Conservation (phyloP, 2,888 invertebrate species). For the Fragum whitleyi region DNA sequence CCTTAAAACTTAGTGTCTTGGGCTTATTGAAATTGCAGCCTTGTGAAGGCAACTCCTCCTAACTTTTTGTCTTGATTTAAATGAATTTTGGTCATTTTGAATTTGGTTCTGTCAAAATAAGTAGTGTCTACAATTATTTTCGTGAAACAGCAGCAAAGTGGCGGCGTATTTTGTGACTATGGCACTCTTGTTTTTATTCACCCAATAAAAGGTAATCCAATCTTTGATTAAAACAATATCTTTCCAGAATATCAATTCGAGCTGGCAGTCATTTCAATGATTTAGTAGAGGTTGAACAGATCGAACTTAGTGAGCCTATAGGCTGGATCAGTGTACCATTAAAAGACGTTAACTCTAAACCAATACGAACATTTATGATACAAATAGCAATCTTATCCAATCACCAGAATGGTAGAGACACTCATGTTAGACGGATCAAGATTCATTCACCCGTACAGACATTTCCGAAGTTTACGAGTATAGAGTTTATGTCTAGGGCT, state of each 20-base stretch:
- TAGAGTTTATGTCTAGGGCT: conserved; percentile 71
- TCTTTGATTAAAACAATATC: no score
- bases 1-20: no score
- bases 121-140: no score
- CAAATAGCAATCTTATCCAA: conserved; percentile 91
- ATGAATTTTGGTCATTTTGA: no score
- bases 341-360: conserved; percentile 90
- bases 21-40: no score
- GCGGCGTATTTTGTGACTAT: no score
- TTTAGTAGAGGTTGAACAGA: conserved; percentile 96
- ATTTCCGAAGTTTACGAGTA: conserved; percentile 89
- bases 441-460: conserved; percentile 93
- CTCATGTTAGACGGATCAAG: conserved; percentile 98
- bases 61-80: no score
- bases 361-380: conserved; percentile 94
- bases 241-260: conserved; percentile 86
- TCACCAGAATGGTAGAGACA: conserved; percentile 99
- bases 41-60: no score
- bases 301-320: conserved; percentile 96
- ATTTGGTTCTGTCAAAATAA: no score
- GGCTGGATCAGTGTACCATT: conserved; percentile 98
- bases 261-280: conserved; percentile 99
- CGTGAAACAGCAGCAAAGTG: no score
- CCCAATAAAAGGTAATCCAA: no score
- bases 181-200: no score